Conservation (phyloP, 2,113 vertebrate genomes). For the Brachypteracias leptosomus region DNA sequence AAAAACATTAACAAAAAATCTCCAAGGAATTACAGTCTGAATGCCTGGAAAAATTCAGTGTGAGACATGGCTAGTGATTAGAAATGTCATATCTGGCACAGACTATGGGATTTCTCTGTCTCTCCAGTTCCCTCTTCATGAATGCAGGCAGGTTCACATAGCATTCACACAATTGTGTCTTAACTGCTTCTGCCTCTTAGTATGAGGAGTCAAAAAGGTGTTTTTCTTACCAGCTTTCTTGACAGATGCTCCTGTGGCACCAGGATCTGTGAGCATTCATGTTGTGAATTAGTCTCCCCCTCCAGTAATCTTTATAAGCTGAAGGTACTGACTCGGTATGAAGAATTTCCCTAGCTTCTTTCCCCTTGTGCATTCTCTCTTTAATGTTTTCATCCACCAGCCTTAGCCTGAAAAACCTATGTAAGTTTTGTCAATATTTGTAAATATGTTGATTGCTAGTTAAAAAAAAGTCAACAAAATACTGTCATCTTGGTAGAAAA, state of each 20-base stretch:
- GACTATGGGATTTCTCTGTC: neutral
- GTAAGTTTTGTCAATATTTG: neutral
- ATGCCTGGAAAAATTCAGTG: constrained; percentile 7
- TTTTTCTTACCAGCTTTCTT: neutral
- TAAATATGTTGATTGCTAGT: neutral
- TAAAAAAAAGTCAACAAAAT: neutral
- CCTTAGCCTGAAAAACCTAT: neutral
- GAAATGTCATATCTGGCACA: neutral
- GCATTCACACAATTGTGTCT: neutral
- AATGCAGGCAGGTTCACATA: neutral
- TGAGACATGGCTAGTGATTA: neutral
- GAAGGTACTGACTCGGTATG: rapidly evolving
- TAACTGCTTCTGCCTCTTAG: neutral
- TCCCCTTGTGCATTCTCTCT: neutral
- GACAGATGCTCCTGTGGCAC: neutral
- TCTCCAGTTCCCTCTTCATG: neutral
- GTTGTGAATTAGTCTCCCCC: neutral
- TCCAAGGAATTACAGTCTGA: neutral
- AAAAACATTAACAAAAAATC: neutral
- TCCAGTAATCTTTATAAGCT: neutral
- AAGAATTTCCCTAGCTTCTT: neutral
- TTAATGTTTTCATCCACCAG: neutral
- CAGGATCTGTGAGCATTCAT: neutral
- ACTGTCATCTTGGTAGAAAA: neutral
- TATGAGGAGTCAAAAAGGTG: neutral